Percentiles rank a stretch among this genome's conserved stretches.
Conservation (phyloP, 2,888 invertebrate genomes). For the Ectemnius lituratus region DNA sequence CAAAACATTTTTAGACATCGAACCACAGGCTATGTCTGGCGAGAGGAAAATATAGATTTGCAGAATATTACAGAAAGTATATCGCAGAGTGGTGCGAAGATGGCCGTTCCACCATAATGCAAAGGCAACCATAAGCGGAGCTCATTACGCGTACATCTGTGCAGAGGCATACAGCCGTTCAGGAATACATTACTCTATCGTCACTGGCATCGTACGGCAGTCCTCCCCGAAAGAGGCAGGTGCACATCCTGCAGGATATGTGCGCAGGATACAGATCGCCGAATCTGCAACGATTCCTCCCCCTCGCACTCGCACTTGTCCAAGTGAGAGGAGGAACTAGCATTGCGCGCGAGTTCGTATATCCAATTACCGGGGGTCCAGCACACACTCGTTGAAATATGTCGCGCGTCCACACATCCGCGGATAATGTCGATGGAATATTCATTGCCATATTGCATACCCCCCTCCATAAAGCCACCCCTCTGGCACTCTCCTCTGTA, state of each 20-base stretch:
- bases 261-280: conserved; percentile 14
- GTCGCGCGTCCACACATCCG: conserved; percentile 12
- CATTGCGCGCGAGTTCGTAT: conserved; percentile 22
- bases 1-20: no score
- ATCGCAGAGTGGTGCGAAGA: no score
- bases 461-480: no score
- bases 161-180: neutral
- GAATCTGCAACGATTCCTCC: conserved; percentile 33
- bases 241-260: conserved; percentile 18
- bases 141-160: neutral
- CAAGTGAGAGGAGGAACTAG: conserved; percentile 17
- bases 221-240: conserved; percentile 43
- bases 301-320: conserved; percentile 47
- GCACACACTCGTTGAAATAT: conserved; percentile 16
- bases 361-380: conserved; percentile 47
- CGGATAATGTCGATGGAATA: conserved; percentile 21
- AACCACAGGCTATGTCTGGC: no score
- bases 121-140: no score
- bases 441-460: neutral
- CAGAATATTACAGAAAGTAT: no score
- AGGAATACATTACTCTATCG: conserved; percentile 43
- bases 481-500: no score
- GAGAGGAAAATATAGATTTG: no score
- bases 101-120: no score
- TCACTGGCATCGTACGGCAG: conserved; percentile 41